Percentiles rank a stretch among this genome's conserved stretches.
phyloP scores from a whole-genome alignment of 2,113 vertebrate genomes.

The Melanerpes formicivorus region DNA sequence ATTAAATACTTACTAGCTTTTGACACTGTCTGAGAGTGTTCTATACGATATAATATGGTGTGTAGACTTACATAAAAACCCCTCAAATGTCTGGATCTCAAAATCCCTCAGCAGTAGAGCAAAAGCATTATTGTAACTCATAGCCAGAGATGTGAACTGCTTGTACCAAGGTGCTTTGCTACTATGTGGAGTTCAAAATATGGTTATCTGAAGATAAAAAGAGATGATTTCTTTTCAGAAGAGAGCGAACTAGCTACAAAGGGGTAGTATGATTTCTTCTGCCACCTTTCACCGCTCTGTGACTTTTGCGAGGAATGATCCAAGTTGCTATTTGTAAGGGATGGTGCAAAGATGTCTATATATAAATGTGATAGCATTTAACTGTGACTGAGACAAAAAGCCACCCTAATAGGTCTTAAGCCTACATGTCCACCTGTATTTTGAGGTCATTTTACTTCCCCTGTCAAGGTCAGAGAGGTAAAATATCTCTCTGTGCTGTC shows the following conservation, averaged over 20 bases:
- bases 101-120: neutral
- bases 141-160: neutral
- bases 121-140: neutral
- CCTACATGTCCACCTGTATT: fast-evolving
- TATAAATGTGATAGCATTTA: neutral
- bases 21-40: neutral
- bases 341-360: neutral
- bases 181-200: neutral
- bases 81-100: neutral
- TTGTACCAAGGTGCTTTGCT: neutral
- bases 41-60: neutral
- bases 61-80: neutral
- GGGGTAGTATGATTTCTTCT: neutral
- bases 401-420: neutral
- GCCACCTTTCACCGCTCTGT: neutral
- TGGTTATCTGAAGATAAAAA: neutral
- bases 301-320: neutral
- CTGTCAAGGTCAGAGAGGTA: neutral
- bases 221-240: neutral
- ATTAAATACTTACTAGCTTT: neutral
- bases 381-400: neutral
- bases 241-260: neutral
- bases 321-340: neutral
- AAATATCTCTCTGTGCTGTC: neutral
- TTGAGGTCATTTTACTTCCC: neutral